Evolutionary conservation across 2,888 invertebrate species (phyloP).

Genomic region (Chaitophorus viminalis): DNA sequence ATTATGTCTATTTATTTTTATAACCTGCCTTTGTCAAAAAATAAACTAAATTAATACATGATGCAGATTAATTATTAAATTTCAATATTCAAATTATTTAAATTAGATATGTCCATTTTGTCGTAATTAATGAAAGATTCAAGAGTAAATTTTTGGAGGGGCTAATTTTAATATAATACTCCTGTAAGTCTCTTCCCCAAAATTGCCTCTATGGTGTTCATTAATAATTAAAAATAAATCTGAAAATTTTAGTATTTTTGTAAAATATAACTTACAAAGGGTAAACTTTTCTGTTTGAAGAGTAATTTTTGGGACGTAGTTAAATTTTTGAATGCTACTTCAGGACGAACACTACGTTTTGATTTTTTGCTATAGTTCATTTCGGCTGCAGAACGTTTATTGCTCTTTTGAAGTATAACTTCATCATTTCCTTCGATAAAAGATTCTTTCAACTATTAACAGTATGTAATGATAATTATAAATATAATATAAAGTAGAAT

Average conservation of each 20-base stretch:
- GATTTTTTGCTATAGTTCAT: conserved; percentile 38
- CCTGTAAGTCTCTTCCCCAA: too few relatives aligned
- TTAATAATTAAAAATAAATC: too few relatives aligned
- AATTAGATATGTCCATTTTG: too few relatives aligned
- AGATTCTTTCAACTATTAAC: conserved; percentile 28
- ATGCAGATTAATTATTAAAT: too few relatives aligned
- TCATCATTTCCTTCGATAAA: conserved; percentile 47
- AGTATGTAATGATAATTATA: not conserved
- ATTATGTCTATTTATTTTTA: not conserved
- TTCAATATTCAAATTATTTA: too few relatives aligned
- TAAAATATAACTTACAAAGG: conserved; percentile 55
- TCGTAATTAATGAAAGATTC: too few relatives aligned
- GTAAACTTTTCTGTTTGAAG: conserved; percentile 62
- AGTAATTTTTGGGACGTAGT: conserved; percentile 61
- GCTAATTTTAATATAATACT: too few relatives aligned
- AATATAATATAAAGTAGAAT: not conserved
- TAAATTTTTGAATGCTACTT: conserved; percentile 61
- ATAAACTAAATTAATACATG: too few relatives aligned
- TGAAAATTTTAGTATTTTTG: too few relatives aligned
- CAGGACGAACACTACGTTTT: conserved; percentile 44
- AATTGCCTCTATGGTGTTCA: too few relatives aligned
- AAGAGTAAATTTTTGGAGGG: too few relatives aligned
- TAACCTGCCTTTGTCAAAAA: not conserved
- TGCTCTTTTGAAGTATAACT: not conserved
- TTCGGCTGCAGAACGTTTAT: conserved; percentile 40